Percentiles rank a stretch among this genome's conserved stretches.
phyloP scores from a whole-genome alignment of 2,797 vertebrate species.

The Eulemur mongoz region DNA sequence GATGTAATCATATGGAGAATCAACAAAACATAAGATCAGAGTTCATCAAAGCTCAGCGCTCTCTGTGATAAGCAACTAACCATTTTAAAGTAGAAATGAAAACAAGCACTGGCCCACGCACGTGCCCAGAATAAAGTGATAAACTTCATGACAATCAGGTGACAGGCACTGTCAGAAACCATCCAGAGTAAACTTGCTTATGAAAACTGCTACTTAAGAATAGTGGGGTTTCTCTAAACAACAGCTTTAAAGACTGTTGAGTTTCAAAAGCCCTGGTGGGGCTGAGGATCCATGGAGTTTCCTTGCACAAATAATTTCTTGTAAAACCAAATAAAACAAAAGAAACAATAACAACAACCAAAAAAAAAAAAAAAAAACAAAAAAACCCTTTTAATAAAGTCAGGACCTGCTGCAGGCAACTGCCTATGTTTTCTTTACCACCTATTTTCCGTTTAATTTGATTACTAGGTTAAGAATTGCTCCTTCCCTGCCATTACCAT shows the following conservation, averaged over 20 bases:
- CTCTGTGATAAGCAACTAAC: neutral
- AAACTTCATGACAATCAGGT: neutral
- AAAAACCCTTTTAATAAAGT: neutral
- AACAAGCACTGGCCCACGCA: neutral
- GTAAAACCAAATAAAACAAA: constrained; percentile 9
- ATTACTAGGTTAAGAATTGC: neutral
- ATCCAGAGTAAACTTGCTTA: neutral
- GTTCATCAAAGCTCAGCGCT: neutral
- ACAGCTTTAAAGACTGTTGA: neutral
- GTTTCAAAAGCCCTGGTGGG: neutral
- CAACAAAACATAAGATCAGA: constrained; percentile 6
- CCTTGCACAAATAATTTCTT: neutral
- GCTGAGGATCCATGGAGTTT: neutral
- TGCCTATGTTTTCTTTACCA: neutral
- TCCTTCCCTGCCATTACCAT: neutral
- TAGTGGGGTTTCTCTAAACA: neutral
- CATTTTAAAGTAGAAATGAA: neutral
- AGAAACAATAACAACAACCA: neutral
- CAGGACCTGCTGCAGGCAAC: neutral
- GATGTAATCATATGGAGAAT: neutral
- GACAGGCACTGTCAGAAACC: neutral
- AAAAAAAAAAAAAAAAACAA: neutral
- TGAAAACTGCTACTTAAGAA: neutral
- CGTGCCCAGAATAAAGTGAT: neutral
- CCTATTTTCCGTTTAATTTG: neutral